Conservation (phyloP, 2,113 vertebrate genomes). For the Tragelaphus imberbis region DNA sequence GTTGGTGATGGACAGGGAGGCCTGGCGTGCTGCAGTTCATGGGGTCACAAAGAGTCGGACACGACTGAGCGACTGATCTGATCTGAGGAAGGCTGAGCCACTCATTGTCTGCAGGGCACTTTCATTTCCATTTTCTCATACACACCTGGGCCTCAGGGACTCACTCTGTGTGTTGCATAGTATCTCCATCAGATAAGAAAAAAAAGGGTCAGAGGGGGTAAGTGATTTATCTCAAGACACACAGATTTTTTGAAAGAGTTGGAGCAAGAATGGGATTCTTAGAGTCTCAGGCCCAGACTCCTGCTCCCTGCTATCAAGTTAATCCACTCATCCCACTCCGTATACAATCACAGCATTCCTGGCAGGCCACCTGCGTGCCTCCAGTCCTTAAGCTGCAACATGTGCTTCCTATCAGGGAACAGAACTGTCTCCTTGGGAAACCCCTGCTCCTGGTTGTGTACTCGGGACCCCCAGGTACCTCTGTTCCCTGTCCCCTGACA, state of each 20-base stretch:
- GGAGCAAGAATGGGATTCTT: background rate
- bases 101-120: slow-evolving; percentile 9
- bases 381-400: background rate
- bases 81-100: background rate
- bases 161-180: background rate
- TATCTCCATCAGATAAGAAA: background rate
- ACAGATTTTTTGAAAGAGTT: background rate
- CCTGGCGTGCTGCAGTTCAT: no score
- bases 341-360: no score
- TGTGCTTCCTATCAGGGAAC: background rate
- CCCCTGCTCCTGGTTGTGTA: background rate
- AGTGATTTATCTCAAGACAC: background rate
- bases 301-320: background rate
- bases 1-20: no score
- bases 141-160: background rate
- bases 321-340: background rate
- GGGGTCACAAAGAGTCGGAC: no score
- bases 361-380: accelerated
- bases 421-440: background rate
- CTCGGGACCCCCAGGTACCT: background rate
- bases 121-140: slow-evolving; percentile 43
- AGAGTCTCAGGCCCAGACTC: background rate
- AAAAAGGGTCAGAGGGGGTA: background rate
- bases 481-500: background rate
- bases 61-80: no score